phyloP scores from a whole-genome alignment of 1,140 invertebrate genomes.

The Brachionus angularis region DNA sequence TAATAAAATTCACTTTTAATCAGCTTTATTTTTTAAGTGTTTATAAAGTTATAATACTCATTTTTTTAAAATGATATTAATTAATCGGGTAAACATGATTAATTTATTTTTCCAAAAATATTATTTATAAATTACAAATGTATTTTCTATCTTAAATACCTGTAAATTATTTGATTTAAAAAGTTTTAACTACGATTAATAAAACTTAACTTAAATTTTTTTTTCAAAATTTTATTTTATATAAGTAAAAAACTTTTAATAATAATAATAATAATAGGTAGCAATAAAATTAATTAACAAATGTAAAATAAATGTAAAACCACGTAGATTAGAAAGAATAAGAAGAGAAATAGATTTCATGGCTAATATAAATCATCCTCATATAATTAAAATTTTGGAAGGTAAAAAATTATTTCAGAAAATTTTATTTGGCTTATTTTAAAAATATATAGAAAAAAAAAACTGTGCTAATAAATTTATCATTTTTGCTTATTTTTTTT shows the following conservation, averaged over 20 bases:
- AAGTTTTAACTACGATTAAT: too few relatives aligned
- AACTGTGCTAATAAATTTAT: constrained; percentile 42
- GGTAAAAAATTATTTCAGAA: constrained; percentile 62
- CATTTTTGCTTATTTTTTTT: constrained; percentile 44
- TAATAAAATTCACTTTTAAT: not conserved
- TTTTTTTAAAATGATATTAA: too few relatives aligned
- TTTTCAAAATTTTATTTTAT: not conserved
- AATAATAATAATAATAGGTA: too few relatives aligned
- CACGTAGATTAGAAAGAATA: constrained; percentile 89
- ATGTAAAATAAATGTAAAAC: constrained; percentile 88
- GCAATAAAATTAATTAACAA: constrained; percentile 99
- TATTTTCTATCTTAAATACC: too few relatives aligned
- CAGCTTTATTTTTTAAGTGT: not conserved
- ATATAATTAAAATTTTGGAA: constrained; percentile 98
- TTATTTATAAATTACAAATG: too few relatives aligned
- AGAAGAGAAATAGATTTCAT: constrained; percentile 89
- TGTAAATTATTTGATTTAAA: not conserved
- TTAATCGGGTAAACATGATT: too few relatives aligned
- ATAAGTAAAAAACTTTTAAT: not conserved
- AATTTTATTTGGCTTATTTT: constrained; percentile 34
- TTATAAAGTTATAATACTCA: too few relatives aligned
- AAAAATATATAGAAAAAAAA: too few relatives aligned
- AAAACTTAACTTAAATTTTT: too few relatives aligned
- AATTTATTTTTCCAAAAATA: too few relatives aligned
- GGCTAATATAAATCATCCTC: constrained; percentile 93